phyloP scores from a whole-genome alignment of 2,113 vertebrate species.

The Phalacrocorax pelagicus region DNA sequence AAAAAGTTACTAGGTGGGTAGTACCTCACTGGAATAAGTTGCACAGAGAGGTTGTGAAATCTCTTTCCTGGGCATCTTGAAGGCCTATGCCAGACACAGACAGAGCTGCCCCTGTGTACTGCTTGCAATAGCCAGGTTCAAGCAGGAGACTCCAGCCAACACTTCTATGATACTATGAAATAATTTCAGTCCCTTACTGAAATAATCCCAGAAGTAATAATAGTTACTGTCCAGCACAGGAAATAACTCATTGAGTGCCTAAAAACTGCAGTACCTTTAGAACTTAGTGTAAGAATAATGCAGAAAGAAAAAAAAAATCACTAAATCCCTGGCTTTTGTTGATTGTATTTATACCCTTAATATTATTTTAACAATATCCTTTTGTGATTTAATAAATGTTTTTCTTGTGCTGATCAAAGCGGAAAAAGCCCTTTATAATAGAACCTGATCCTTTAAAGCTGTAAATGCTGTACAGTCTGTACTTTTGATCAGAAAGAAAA shows the following conservation, averaged over 20 bases:
- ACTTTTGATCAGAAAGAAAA: constrained; percentile 18
- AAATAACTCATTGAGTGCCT: not conserved
- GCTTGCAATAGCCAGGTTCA: not conserved
- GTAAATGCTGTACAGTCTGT: not conserved
- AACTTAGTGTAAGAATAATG: not conserved
- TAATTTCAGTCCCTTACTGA: not conserved
- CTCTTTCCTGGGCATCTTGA: not conserved
- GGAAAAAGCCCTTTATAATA: not conserved
- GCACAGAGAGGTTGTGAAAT: not conserved
- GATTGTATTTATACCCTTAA: not conserved
- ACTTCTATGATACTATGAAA: not conserved
- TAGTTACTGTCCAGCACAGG: not conserved
- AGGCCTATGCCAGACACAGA: not conserved
- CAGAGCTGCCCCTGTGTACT: not conserved
- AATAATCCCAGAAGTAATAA: not conserved
- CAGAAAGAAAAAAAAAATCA: not conserved
- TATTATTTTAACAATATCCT: not conserved
- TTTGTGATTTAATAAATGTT: constrained; percentile 4
- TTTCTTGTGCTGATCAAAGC: not conserved
- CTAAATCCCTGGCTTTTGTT: not conserved
- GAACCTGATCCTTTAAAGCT: not conserved
- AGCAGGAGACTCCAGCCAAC: not conserved
- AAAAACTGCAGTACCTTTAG: not conserved
- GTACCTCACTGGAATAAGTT: not conserved
- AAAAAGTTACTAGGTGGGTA: not conserved